phyloP scores from a whole-genome alignment of 2,797 vertebrate species.

The Clamator glandarius region DNA sequence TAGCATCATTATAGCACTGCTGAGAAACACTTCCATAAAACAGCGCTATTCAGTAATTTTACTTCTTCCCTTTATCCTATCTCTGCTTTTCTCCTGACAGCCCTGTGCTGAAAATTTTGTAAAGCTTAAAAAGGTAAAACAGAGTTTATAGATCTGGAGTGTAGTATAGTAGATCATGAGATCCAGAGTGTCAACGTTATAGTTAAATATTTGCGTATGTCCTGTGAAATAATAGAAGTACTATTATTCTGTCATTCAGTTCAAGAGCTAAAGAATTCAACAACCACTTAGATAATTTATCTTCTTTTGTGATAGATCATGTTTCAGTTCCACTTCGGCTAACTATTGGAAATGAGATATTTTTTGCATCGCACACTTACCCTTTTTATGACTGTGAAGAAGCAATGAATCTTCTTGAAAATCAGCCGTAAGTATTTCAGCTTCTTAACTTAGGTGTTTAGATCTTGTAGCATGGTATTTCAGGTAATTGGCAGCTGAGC shows the following conservation, averaged over 20 bases:
- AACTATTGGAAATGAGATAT: slow-evolving; percentile 79
- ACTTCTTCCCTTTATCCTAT: not conserved
- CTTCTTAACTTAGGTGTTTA: not conserved
- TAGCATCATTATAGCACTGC: not conserved
- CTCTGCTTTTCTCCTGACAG: not conserved
- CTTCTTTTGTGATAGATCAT: slow-evolving; percentile 81
- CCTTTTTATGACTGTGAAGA: slow-evolving; percentile 94
- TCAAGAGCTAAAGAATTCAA: slow-evolving; percentile 44
- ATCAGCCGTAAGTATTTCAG: slow-evolving; percentile 90
- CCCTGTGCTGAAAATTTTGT: not conserved
- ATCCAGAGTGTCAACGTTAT: not conserved
- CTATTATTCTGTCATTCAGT: not conserved
- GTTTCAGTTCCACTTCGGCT: slow-evolving; percentile 84
- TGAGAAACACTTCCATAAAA: not conserved
- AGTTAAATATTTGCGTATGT: slow-evolving; percentile 18
- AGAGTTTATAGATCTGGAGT: not conserved
- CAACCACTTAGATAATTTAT: not conserved
- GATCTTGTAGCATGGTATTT: not conserved
- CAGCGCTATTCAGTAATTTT: slow-evolving; percentile 5
- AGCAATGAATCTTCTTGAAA: slow-evolving; percentile 87
- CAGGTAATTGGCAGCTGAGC: not conserved
- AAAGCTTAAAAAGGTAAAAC: not conserved
- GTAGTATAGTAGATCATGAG: not conserved
- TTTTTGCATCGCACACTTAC: slow-evolving; percentile 87
- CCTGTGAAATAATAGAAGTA: slow-evolving; percentile 1